Evolutionary conservation across 30 jellyfish, hydroid and myxozoan species (phyloP).

Genomic region (Aurelia aurita): DNA sequence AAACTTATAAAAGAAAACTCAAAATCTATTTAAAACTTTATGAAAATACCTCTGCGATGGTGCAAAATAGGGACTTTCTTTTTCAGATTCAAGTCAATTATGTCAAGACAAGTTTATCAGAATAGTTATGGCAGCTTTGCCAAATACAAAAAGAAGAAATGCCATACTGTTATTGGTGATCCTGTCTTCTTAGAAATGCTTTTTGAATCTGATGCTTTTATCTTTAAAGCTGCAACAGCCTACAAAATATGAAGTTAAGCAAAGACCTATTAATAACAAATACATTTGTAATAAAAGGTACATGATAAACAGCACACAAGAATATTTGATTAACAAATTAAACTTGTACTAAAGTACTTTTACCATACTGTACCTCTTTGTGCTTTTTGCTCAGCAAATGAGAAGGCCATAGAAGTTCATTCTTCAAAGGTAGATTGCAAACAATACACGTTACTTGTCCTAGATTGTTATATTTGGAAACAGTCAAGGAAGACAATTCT

Average conservation of each 20-base stretch:
- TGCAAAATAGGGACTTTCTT: no score
- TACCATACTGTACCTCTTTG: constrained; percentile 72
- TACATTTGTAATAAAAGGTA: no score
- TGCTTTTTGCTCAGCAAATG: constrained; percentile 90
- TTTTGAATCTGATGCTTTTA: neutral
- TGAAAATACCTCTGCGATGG: no score
- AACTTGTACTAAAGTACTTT: no score
- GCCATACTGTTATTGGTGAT: neutral
- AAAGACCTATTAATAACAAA: no score
- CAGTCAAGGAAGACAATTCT: constrained; percentile 43
- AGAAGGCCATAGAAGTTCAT: constrained; percentile 85
- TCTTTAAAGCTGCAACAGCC: constrained; percentile 56
- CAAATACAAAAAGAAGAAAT: no score
- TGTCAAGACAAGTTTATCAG: no score
- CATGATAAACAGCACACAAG: no score
- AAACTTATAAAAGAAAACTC: no score
- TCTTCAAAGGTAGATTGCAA: constrained; percentile 77
- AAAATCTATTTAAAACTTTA: no score
- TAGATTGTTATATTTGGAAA: constrained; percentile 60
- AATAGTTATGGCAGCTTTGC: neutral
- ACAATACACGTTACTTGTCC: constrained; percentile 80
- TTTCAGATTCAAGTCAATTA: no score
- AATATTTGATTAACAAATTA: neutral
- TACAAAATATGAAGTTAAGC: neutral
- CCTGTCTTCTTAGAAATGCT: neutral